Conservation (phyloP, 2,888 invertebrate species). For the Drosophila flavopinicola region DNA sequence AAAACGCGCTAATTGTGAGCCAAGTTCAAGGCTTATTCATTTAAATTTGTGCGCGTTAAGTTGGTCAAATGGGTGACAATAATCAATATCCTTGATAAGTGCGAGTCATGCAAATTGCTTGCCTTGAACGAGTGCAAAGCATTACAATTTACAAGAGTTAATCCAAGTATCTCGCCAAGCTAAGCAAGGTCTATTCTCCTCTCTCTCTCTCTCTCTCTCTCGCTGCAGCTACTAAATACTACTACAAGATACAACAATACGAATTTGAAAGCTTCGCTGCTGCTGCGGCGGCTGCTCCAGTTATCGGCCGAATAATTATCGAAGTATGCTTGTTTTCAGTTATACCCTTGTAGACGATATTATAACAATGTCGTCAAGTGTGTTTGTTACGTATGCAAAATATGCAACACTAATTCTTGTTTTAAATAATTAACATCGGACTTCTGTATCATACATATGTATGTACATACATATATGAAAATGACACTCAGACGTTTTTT, state of each 20-base stretch:
- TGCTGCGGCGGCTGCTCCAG: slow-evolving; percentile 55
- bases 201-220: slow-evolving; percentile 3
- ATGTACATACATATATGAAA: too few species aligned
- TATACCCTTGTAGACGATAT: too few species aligned
- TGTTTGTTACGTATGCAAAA: too few species aligned
- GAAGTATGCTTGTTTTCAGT: slow-evolving; percentile 35
- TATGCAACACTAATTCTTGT: too few species aligned
- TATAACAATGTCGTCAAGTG: too few species aligned
- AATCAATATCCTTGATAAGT: slow-evolving; percentile 38
- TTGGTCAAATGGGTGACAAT: slow-evolving; percentile 1
- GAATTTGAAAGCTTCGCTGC: slow-evolving; percentile 62
- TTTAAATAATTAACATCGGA: too few species aligned
- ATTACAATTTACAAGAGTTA: slow-evolving; percentile 19
- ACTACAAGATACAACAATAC: slow-evolving; percentile 19
- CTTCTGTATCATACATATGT: too few species aligned
- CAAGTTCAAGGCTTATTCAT: slow-evolving; percentile 61
- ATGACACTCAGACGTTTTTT: too few species aligned
- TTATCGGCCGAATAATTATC: slow-evolving; percentile 60
- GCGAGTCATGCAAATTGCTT: not conserved
- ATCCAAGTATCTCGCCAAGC: slow-evolving; percentile 10
- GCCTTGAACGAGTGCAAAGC: slow-evolving; percentile 18
- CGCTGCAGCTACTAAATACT: slow-evolving; percentile 22
- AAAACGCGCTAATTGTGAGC: slow-evolving; percentile 51
- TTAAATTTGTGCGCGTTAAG: slow-evolving; percentile 4
- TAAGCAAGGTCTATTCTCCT: slow-evolving; percentile 32